Evolutionary conservation across 2,888 invertebrate species (phyloP), one percentile per base, ranked within the genome.

Genomic region (Brachypalpus laphriformis): DNA sequence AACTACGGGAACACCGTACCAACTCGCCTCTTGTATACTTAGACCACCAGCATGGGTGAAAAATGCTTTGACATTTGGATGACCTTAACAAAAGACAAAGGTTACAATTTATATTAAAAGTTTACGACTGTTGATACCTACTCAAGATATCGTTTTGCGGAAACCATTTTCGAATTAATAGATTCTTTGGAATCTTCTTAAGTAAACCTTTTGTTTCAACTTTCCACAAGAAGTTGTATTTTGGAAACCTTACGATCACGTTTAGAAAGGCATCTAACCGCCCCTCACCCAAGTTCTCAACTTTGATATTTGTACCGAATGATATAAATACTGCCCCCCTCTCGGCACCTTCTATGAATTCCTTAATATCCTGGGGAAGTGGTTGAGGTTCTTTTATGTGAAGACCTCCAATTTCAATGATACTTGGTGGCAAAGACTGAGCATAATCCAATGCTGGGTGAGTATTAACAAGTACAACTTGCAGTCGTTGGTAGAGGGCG

Each of bases 81-180:
- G 83, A 11, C 76, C 88, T 86, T 77, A 7, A 63, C 25, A 63
- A 45, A 18, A 16, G 4, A 18, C 1, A 61, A 14, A 14, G 5
- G n/a, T 49, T 22, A n/a, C 7, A 2, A 45, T 4, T 8, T 9
- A 47, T 28, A n/a, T 28, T 5, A 8, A 3, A 7, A 56, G 11
- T n/a, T n/a, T 8, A 25, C 6, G 7, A 1, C 37, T 22, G 54
- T 4, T 11, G 1, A 1, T 31, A n/a, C 89, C 90, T 87, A 93
- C 93, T 91, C 16, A 94, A 87, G 57, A 94, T 89, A 87, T 93
- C 93, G 68, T 91, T 92, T 82, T 94, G 93, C 0, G 93, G 93
- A 34, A 93, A 82, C 93, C 93, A 94, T 28, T 91, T 90, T 61
- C 88, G 89, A 1, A 92, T 87, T 85, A 92, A 88, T 0, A 94